Conservation (phyloP, 2,797 vertebrate species). For the Harpagifer antarcticus region DNA sequence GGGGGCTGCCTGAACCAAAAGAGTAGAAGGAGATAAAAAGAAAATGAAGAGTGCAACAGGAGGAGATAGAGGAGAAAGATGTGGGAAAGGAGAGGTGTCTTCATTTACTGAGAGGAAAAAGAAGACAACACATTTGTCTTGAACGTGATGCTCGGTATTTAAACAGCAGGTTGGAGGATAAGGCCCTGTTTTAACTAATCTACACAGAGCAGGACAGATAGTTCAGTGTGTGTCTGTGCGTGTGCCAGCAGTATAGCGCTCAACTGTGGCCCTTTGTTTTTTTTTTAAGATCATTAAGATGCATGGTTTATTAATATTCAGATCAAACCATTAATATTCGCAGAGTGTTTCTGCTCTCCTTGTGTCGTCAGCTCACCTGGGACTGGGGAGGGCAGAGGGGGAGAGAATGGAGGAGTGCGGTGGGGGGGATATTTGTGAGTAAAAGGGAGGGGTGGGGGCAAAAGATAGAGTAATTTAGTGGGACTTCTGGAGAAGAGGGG, state of each 20-base stretch:
- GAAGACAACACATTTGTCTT: slow-evolving; percentile 84
- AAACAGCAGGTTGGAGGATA: slow-evolving; percentile 78
- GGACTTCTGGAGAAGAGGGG: slow-evolving; percentile 53
- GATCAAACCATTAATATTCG: slow-evolving; percentile 86
- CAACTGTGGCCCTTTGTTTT: slow-evolving; percentile 67
- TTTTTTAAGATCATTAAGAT: slow-evolving; percentile 82
- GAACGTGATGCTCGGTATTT: slow-evolving; percentile 79
- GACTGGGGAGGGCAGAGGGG: slow-evolving; percentile 77
- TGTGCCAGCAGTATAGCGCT: slow-evolving; percentile 45
- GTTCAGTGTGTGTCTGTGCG: slow-evolving; percentile 11
- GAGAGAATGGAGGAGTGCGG: slow-evolving; percentile 41
- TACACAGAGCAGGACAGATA: slow-evolving; percentile 76
- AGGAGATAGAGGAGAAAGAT: slow-evolving; percentile 83
- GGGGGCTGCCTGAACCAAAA: slow-evolving; percentile 65
- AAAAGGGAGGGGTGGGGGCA: slow-evolving; percentile 24
- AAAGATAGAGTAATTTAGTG: slow-evolving; percentile 58
- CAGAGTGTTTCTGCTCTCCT: slow-evolving; percentile 80
- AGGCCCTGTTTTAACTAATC: slow-evolving; percentile 82
- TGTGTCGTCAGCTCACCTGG: slow-evolving; percentile 88
- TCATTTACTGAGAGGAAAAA: slow-evolving; percentile 76
- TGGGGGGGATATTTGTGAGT: slow-evolving; percentile 15
- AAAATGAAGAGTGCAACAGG: slow-evolving; percentile 81
- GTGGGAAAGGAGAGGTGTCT: slow-evolving; percentile 84
- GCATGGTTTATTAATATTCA: slow-evolving; percentile 86
- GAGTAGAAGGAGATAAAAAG: slow-evolving; percentile 80